Evolutionary conservation across 2,888 invertebrate species (phyloP).

Genomic region (Byasa hedistus): DNA sequence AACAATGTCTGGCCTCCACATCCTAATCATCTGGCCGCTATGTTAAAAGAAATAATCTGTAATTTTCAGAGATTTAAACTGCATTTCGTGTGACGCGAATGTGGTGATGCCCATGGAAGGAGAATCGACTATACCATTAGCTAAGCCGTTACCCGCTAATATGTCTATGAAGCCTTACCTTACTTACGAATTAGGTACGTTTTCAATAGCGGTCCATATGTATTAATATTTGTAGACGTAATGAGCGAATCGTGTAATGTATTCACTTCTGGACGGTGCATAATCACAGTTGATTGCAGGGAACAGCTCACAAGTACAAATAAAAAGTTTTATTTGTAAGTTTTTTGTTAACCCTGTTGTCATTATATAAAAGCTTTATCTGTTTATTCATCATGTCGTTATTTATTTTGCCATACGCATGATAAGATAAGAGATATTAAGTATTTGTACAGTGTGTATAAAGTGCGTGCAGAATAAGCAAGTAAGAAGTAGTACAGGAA

Average conservation of each 20-base stretch:
- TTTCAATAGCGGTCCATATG: too few species aligned
- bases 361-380: not conserved
- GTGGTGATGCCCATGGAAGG: slow-evolving; percentile 85
- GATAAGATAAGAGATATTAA: not conserved
- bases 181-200: slow-evolving; percentile 84
- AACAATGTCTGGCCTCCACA: not conserved
- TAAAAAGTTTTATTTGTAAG: too few species aligned
- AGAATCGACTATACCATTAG: slow-evolving; percentile 64
- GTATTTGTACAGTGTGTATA: not conserved
- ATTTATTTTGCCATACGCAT: not conserved
- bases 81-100: slow-evolving; percentile 87
- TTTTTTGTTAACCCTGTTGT: too few species aligned
- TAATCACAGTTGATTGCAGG: too few species aligned
- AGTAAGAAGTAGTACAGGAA: slow-evolving; percentile 8
- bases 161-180: slow-evolving; percentile 85
- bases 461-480: slow-evolving; percentile 9
- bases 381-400: not conserved
- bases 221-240: too few species aligned
- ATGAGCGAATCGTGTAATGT: too few species aligned
- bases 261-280: not conserved
- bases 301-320: too few species aligned
- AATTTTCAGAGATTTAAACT: slow-evolving; percentile 82
- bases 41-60: not conserved
- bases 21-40: not conserved
- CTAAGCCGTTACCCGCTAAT: slow-evolving; percentile 77